A percentile compares a stretch with the other conserved stretches of the same genome.
Evolutionary conservation across 2,113 vertebrate species (phyloP).

Genomic region (Geococcyx californianus): DNA sequence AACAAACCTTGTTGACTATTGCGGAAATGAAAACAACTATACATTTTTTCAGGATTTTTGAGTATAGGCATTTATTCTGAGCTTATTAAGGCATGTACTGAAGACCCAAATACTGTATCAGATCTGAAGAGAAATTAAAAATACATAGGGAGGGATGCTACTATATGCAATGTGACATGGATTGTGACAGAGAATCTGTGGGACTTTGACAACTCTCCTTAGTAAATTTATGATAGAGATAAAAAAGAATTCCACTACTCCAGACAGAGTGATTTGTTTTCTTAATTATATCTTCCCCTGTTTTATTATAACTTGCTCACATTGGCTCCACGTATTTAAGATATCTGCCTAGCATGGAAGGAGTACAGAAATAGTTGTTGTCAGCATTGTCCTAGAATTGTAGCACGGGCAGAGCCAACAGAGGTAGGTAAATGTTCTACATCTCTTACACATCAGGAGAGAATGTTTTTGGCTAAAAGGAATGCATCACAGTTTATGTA

Average conservation of each 20-base stretch:
- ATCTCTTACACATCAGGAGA: not conserved
- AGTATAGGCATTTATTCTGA: not conserved
- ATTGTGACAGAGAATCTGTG: not conserved
- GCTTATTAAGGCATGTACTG: not conserved
- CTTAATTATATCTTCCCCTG: not conserved
- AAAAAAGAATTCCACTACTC: not conserved
- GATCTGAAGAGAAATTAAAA: not conserved
- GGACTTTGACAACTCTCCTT: not conserved
- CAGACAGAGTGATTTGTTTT: not conserved
- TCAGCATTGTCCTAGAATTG: not conserved
- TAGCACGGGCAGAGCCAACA: not conserved
- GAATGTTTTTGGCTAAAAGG: not conserved
- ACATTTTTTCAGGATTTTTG: not conserved
- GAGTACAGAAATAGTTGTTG: not conserved
- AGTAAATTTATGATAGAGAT: not conserved
- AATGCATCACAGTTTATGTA: fast-evolving
- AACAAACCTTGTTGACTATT: not conserved
- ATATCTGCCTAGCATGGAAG: not conserved
- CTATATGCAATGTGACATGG: not conserved
- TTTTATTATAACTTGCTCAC: not conserved
- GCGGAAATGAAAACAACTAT: not conserved
- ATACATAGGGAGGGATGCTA: not conserved
- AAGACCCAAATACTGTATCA: not conserved
- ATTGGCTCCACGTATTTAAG: not conserved
- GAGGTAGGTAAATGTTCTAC: not conserved